Conservation (phyloP, 2,113 vertebrate genomes). For the Strix uralensis region DNA sequence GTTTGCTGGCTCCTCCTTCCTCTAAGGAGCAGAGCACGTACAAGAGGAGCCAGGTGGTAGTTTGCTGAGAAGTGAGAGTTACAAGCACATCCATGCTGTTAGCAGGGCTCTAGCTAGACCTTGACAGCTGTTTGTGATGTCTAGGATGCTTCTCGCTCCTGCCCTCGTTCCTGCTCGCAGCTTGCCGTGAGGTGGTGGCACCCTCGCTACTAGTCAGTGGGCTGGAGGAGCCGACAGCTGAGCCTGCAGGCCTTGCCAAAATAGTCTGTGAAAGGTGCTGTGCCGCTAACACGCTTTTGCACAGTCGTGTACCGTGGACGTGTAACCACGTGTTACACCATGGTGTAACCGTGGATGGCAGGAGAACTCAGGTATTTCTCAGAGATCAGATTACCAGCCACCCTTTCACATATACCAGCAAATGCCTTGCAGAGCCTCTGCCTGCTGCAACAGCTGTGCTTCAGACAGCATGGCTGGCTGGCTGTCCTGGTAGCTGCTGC, state of each 20-base stretch:
- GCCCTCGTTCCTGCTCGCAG: neutral
- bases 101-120: neutral
- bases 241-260: neutral
- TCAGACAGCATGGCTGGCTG: neutral
- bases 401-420: neutral
- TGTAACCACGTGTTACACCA: accelerated
- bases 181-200: neutral
- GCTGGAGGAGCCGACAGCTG: accelerated
- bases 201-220: accelerated
- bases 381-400: neutral
- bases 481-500: neutral
- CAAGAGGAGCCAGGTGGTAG: neutral
- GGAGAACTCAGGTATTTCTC: neutral
- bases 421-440: neutral
- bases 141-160: neutral
- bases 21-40: neutral
- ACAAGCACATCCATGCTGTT: neutral
- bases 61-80: neutral
- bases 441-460: neutral
- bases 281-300: neutral
- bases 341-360: neutral
- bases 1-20: neutral
- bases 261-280: neutral
- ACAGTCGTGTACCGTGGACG: neutral
- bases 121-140: neutral